These are phyloP conservation scores for Prunella himalayana DNA, from an alignment of 2,113 vertebrate genomes.

Conservation along the genomic window DNA sequence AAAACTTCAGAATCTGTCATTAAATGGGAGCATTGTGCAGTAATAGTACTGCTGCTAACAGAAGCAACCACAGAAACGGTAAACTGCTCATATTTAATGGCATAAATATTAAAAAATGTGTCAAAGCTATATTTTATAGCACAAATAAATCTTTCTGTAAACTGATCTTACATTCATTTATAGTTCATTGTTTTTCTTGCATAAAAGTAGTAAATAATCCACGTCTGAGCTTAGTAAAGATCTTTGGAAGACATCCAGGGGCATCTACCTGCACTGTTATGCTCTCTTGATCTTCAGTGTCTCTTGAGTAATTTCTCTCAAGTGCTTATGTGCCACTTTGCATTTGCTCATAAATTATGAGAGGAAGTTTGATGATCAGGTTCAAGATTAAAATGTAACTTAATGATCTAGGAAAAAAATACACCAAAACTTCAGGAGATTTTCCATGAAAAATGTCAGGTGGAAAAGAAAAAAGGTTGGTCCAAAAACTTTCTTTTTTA, in stretches of 20 bases:
- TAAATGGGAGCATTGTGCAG: background rate
- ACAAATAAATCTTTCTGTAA: background rate
- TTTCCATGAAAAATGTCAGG: background rate
- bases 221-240: background rate
- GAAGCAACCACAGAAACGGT: background rate
- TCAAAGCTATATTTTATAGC: background rate
- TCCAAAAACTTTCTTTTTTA: background rate
- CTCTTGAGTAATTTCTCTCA: conserved; percentile 3
- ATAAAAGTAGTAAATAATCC: conserved; percentile 44
- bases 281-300: background rate
- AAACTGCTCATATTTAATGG: background rate
- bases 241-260: background rate
- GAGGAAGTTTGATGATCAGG: conserved; percentile 26
- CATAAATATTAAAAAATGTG: background rate
- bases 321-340: background rate
- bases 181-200: background rate
- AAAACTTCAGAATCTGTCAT: background rate
- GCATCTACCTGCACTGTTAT: background rate
- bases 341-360: conserved; percentile 28
- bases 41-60: background rate
- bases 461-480: background rate
- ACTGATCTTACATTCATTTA: background rate
- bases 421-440: background rate
- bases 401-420: background rate
- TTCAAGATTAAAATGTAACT: conserved; percentile 25